phyloP scores from a whole-genome alignment of 2,797 vertebrate species.

The Acridotheres tristis region DNA sequence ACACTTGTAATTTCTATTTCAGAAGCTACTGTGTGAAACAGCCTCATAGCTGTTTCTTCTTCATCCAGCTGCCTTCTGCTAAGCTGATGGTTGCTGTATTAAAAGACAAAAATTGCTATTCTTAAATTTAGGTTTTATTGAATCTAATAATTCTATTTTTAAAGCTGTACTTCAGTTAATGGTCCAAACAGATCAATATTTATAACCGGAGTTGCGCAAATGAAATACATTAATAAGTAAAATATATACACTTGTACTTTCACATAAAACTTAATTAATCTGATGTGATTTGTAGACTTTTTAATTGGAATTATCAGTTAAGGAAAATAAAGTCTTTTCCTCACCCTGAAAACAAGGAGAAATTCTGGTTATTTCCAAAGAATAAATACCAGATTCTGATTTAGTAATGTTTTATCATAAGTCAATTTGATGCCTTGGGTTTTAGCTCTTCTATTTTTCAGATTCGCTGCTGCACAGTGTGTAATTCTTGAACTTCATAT shows the following conservation, averaged over 20 bases:
- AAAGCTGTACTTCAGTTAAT: slow-evolving; percentile 24
- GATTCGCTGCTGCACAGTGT: too few species aligned
- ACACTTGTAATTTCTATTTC: not conserved
- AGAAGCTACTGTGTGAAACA: not conserved
- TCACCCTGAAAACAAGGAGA: not conserved
- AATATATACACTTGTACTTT: not conserved
- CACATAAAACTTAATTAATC: slow-evolving; percentile 10
- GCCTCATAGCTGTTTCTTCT: not conserved
- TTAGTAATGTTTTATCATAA: not conserved
- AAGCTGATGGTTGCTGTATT: not conserved
- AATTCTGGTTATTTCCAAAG: not conserved
- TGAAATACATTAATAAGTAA: slow-evolving; percentile 37
- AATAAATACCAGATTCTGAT: not conserved
- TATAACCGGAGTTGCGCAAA: slow-evolving; percentile 15
- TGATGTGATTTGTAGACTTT: not conserved
- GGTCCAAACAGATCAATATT: slow-evolving; percentile 61
- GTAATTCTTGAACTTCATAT: too few species aligned
- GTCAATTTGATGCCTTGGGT: not conserved
- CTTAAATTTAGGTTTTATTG: slow-evolving; percentile 39
- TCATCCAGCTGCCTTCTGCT: not conserved
- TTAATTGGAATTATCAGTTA: not conserved
- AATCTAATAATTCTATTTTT: slow-evolving; percentile 48
- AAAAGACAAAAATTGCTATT: slow-evolving; percentile 1
- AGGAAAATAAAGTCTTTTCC: not conserved
- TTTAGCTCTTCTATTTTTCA: too few species aligned